Evolutionary conservation across 2,113 vertebrate genomes (phyloP), one percentile per base, ranked within the genome.

Genomic region (Colius striatus): DNA sequence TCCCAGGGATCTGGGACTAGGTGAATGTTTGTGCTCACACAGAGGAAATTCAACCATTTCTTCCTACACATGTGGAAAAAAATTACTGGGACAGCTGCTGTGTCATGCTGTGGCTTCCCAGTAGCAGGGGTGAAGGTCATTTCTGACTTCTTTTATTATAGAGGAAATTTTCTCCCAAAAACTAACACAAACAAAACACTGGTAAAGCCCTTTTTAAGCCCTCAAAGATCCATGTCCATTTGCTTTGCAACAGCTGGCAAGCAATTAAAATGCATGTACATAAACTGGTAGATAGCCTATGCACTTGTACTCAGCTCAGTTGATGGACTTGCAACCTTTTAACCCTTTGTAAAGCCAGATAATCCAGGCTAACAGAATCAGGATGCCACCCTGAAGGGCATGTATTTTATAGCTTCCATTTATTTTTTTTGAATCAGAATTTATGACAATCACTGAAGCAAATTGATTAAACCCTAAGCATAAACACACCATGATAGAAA

Each of bases 341-440:
- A 63, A 66, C 51, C 14, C 57, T 75, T 67, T 61, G 30, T 61
- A 77, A 88, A 77, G 38, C 58, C 63, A 87, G 47, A 66, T 50
- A 38, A 91, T 16, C 50, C n/a, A 58, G 29, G 23, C 34, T n/a
- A 88, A 34, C 61, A 75, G 65, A 43, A 81, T 65, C 32, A 58
- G 60, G 30, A 77, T 57, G 29, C 13, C 55, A 75, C 19, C 48
- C 41, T 6, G 21, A 84, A 78, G 15, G 1, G 1, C 23, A 81
- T 81, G 41, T 57, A 54, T 92, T 90, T 84, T 87, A 92, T 7
- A 61, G 23, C 19, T 70, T 70, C 45, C 72, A 53, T 78, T 84
- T 87, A 78, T 72, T 84, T 88, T 92, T 92, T 73, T 80, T 6
- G 27, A 73, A 48, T 84, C 53, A 91, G 86, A 65, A 88, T 86